Percentiles rank a stretch among this genome's conserved stretches.
phyloP scores from a whole-genome alignment of 2,888 invertebrate species.

The Drosophila pegasa region DNA sequence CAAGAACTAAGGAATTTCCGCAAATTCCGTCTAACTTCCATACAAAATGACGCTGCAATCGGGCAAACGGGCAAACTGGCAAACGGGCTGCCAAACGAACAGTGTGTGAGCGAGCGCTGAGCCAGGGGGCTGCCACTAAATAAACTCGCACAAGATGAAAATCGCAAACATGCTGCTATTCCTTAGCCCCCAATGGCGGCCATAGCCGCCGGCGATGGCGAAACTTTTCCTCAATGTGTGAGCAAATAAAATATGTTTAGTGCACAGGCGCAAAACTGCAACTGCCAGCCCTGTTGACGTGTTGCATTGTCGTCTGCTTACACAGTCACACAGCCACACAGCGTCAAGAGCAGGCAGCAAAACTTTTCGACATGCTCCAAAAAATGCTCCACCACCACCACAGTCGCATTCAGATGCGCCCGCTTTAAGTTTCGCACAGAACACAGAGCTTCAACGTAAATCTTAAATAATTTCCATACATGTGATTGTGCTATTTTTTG shows the following conservation, averaged over 20 bases:
- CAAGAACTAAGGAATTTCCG: slow-evolving; percentile 19
- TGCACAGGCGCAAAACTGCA: slow-evolving; percentile 59
- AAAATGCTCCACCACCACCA: slow-evolving; percentile 4
- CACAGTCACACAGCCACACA: slow-evolving; percentile 41
- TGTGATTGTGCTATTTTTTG: background rate
- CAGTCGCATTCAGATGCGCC: slow-evolving; percentile 8
- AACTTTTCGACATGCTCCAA: slow-evolving; percentile 36
- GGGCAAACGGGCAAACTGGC: slow-evolving; percentile 38
- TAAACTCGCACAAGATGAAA: slow-evolving; percentile 74
- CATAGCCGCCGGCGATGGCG: slow-evolving; percentile 50
- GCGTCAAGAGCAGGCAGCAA: slow-evolving; percentile 45
- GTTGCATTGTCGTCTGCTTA: slow-evolving; percentile 59
- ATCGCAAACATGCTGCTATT: slow-evolving; percentile 65
- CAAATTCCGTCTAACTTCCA: slow-evolving; percentile 24
- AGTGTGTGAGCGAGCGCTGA: slow-evolving; percentile 15
- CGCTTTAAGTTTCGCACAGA: background rate
- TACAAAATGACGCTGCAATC: slow-evolving; percentile 50
- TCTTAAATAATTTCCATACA: background rate
- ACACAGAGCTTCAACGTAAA: background rate
- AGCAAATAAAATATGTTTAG: slow-evolving; percentile 76
- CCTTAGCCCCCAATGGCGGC: slow-evolving; percentile 19
- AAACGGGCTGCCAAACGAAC: slow-evolving; percentile 34
- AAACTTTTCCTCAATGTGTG: slow-evolving; percentile 65
- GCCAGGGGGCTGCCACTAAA: slow-evolving; percentile 47
- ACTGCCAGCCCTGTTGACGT: slow-evolving; percentile 54